Evolutionary conservation across 2,113 vertebrate genomes (phyloP).

Genomic region (Toxostoma redivivum): DNA sequence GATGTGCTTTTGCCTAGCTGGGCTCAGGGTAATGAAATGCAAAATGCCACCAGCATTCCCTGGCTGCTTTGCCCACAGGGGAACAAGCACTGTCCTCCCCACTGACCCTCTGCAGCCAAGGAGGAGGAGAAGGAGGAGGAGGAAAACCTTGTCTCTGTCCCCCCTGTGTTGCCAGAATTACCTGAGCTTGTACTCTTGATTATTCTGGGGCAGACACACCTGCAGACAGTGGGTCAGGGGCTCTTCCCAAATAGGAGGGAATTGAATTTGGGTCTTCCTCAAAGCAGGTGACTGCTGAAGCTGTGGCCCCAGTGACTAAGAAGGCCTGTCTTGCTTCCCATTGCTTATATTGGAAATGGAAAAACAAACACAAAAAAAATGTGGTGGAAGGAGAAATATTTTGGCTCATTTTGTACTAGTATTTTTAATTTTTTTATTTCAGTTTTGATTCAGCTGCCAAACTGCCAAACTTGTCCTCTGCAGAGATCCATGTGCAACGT

Average conservation of each 20-base stretch:
- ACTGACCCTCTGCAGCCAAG: background rate
- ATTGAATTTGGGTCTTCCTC: background rate
- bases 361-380: slow-evolving; percentile 13
- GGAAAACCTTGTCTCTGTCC: background rate
- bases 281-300: background rate
- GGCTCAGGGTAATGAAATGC: background rate
- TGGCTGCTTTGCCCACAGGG: rapidly evolving
- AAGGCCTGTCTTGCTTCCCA: background rate
- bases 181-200: rapidly evolving
- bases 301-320: background rate
- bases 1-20: background rate
- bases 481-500: background rate
- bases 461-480: background rate
- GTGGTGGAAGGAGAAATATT: slow-evolving; percentile 50
- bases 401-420: background rate
- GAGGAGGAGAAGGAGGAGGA: background rate
- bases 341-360: background rate
- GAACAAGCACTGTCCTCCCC: rapidly evolving
- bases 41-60: rapidly evolving
- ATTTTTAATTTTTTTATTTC: background rate
- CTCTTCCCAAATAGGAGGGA: background rate
- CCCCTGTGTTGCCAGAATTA: background rate
- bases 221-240: background rate
- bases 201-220: background rate
- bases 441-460: background rate